Base-by-base conservation (phyloP, 2,797 vertebrate genomes). In the Borostomias antarcticus region DNA sequence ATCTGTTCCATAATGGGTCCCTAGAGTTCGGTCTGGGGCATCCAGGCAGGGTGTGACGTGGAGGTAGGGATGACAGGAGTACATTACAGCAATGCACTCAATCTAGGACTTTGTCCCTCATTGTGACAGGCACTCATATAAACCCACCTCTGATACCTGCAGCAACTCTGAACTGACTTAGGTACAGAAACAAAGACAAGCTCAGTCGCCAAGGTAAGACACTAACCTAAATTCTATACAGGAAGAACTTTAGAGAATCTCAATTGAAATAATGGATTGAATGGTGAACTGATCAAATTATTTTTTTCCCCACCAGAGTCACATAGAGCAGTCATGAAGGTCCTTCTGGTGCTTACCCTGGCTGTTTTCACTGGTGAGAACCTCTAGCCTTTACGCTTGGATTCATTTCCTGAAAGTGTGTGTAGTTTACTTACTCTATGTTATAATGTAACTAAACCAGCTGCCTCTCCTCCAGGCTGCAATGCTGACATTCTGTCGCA, bases 351-450 rank as follows among this genome's bases (percentile, higher is more conserved):
- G 10, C 72, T 91, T 33, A 64, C 53, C 28, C 45, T 91, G 17
- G 68, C 78, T 2, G 64, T 79, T 50, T 83, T 90, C 40, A 59
- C 82, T 3, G 88, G 90, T 93, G 33, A 88, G 88, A 72, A 28
- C 13, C 11, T 28, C n/a, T 65, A 4, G 0, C 1, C 17, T 26
- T 62, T 0, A 3, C 45, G 6, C 19, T 25, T 37, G 11, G 53
- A 4, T 40, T 21, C 26, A 29, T 7, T 19, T n/a, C 30, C 5
- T 29, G n/a, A 26, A 45, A 6, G 45, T 70, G 35, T 23, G 35
- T 30, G 17, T 32, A 26, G 15, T 62, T 48, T 43, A 8, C 35
- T 57, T 1, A 48, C 17, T 29, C 32, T 51, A 1, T 26, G 19
- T 2, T 37, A 10, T 47, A 17, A 53, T 30, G 1, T 3, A 37